Base-by-base conservation (phyloP, 2,888 invertebrate genomes). In the Cheilosia urbana region DNA sequence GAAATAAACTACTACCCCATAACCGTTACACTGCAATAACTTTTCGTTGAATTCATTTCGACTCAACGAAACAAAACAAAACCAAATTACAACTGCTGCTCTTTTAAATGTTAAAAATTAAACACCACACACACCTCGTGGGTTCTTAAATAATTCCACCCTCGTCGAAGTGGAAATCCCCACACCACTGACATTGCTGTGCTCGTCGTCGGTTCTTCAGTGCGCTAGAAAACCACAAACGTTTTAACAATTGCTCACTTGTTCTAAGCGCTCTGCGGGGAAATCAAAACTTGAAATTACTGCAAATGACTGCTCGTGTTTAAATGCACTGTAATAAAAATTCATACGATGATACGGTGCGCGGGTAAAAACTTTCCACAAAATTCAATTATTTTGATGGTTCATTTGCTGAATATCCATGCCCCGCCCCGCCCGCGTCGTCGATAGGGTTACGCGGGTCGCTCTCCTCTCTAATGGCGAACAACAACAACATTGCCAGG, bases 271-370 rank as follows among this genome's bases (percentile, higher is more conserved):
- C 87, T 78, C 87, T 78, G 81, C 73, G 69, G 87, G 87, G 87
- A 87, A 87, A 87, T 87, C 87, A 87, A 66, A 87, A 87, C 87
- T 87, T 81, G 58, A 82, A 87, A 82, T 87, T 82, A 80, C 78
- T 82, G 82, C 85, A 85, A 85, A 81, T 81, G 80, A 77, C 63
- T 81, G 75, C 72, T 69, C 69, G 57, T 79, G 60, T 76, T 80
- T 72, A 81, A 85, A 81, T 82, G 78, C 81, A 82, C 17, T 65
- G 63, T 69, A 68, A 77, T 77, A 68, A 77, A 73, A 77, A 81
- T 82, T 77, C 69, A 82, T 55, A 62, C 58, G 71, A 71, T 62
- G 65, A 77, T 60, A 21, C 57, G 53, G 47, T 66, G 24, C 37
- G 15, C 45, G 7, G 24, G 34, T 5, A 13, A 51, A 15, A 37